These are phyloP conservation scores for Trissolcus brochymenae DNA, from an alignment of 2,888 invertebrate species.

Conservation along the genomic window DNA sequence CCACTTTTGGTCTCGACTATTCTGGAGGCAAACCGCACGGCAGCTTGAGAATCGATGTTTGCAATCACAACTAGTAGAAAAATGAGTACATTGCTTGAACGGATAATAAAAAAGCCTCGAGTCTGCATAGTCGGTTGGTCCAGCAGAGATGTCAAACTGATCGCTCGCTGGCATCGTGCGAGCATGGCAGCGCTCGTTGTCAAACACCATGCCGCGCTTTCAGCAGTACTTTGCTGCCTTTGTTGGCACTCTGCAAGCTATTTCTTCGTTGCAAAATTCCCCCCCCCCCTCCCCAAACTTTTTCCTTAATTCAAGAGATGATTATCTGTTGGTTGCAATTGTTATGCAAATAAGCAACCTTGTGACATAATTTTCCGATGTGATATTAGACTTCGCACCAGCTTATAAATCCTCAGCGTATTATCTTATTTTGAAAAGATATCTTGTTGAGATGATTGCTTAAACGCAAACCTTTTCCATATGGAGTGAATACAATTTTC, in stretches of 20 bases:
- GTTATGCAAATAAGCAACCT: slow-evolving; percentile 52
- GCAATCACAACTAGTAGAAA: slow-evolving; percentile 58
- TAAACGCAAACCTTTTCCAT: slow-evolving; percentile 1
- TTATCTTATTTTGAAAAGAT: slow-evolving; percentile 34
- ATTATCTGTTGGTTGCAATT: slow-evolving; percentile 49
- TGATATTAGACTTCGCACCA: slow-evolving; percentile 31
- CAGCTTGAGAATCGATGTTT: slow-evolving; percentile 71
- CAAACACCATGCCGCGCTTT: slow-evolving; percentile 69
- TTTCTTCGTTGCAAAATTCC: slow-evolving; percentile 44
- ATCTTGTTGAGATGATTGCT: slow-evolving; percentile 36
- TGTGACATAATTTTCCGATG: slow-evolving; percentile 27
- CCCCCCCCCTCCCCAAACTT: slow-evolving; percentile 24
- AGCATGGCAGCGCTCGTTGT: slow-evolving; percentile 75
- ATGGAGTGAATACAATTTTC: not conserved
- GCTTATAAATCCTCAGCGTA: slow-evolving; percentile 40
- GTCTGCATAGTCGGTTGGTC: slow-evolving; percentile 63
- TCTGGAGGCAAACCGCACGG: slow-evolving; percentile 85
- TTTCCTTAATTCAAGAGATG: slow-evolving; percentile 32
- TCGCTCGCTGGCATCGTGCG: slow-evolving; percentile 73
- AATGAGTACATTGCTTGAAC: slow-evolving; percentile 58
- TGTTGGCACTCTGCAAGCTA: slow-evolving; percentile 47
- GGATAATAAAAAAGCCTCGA: slow-evolving; percentile 54
- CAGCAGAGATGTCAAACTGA: slow-evolving; percentile 71
- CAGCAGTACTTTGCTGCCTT: slow-evolving; percentile 54
- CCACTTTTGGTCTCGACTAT: slow-evolving; percentile 85